phyloP scores from a whole-genome alignment of 2,113 vertebrate genomes.

The Synodontis membranacea region DNA sequence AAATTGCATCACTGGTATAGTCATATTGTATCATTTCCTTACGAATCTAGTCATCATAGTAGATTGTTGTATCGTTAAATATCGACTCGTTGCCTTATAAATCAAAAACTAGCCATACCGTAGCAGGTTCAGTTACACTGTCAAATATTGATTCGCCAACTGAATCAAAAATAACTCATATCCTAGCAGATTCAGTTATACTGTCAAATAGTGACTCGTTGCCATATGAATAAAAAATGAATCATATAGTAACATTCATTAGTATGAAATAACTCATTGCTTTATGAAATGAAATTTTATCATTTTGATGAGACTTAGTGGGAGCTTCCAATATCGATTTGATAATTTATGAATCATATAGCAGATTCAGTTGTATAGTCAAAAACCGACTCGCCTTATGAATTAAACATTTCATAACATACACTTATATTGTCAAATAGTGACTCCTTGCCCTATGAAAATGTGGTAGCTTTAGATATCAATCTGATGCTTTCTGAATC shows the following conservation, averaged over 20 bases:
- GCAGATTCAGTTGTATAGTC: neutral
- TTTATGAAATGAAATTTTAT: too few species aligned
- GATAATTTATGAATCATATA: neutral
- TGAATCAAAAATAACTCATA: neutral
- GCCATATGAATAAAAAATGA: neutral
- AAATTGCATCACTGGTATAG: too few species aligned
- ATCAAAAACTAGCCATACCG: neutral
- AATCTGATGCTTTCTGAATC: neutral
- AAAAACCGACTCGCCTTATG: too few species aligned
- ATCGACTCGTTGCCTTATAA: neutral
- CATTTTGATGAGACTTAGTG: too few species aligned
- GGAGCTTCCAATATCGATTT: neutral
- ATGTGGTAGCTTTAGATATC: neutral
- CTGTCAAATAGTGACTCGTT: neutral
- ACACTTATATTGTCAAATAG: too few species aligned
- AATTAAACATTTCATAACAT: too few species aligned
- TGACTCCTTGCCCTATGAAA: too few species aligned
- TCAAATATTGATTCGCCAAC: neutral
- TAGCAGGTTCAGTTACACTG: neutral
- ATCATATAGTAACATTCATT: neutral
- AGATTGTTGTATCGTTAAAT: too few species aligned
- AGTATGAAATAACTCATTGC: neutral
- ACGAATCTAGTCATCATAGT: too few species aligned
- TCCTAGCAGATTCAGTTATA: neutral
- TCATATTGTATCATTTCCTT: too few species aligned